These are phyloP conservation scores for Merops nubicus DNA, from an alignment of 2,113 vertebrate genomes.

Conservation along the genomic window DNA sequence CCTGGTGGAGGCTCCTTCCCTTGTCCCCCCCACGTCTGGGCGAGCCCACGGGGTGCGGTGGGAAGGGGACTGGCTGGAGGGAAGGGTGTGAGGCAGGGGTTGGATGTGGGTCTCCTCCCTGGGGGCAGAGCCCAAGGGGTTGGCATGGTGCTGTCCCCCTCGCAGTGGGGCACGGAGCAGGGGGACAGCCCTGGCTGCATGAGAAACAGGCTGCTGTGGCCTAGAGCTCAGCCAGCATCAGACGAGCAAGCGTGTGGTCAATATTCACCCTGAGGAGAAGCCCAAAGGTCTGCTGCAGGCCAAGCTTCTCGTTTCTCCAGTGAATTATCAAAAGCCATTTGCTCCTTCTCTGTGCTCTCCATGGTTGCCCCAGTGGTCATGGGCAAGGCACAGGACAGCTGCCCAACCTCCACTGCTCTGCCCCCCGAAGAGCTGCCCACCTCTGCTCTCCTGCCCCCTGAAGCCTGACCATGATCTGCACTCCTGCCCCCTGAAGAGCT, in stretches of 20 bases:
- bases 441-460: not conserved
- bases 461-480: too few species aligned
- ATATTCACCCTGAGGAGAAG: not conserved
- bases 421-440: not conserved
- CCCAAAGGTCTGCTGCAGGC: not conserved
- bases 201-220: not conserved
- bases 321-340: rapidly evolving
- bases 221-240: not conserved
- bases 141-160: rapidly evolving
- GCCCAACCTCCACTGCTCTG: not conserved
- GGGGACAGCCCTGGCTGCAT: rapidly evolving
- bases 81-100: not conserved
- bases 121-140: rapidly evolving
- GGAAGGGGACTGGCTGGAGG: not conserved
- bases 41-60: rapidly evolving
- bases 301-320: not conserved
- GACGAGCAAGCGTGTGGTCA: rapidly evolving
- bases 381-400: not conserved
- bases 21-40: rapidly evolving
- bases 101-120: too few species aligned
- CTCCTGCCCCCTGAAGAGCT: too few species aligned
- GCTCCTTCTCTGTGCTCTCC: not conserved
- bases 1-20: not conserved
- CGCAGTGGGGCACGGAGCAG: rapidly evolving
- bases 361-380: rapidly evolving